These are phyloP conservation scores for Mastigias papua DNA, from an alignment of 30 jellyfish, hydroid and myxozoan genomes.

Conservation along the genomic window DNA sequence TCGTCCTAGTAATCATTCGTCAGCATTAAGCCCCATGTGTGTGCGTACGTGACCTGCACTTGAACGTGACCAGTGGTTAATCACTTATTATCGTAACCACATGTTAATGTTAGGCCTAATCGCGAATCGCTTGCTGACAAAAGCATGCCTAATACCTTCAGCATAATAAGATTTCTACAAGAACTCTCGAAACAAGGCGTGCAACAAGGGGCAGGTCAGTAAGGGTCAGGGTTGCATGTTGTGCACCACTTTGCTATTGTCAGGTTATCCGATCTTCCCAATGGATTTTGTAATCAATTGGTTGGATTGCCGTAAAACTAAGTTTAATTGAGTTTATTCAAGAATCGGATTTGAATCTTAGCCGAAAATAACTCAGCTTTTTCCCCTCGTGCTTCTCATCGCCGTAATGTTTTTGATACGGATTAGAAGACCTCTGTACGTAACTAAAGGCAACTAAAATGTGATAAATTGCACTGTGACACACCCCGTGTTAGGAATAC, in stretches of 20 bases:
- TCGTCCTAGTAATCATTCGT: background rate
- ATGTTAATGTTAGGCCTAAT: conserved; percentile 61
- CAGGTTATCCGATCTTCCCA: conserved; percentile 10
- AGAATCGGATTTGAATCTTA: conserved; percentile 6
- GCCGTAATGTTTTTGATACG: background rate
- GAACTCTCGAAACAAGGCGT: conserved; percentile 36
- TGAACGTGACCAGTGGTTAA: conserved; percentile 30
- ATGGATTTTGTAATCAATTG: conserved; percentile 8
- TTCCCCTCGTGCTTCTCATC: background rate
- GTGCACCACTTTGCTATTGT: conserved; percentile 14
- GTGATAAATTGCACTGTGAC: background rate
- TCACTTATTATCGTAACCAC: conserved; percentile 29
- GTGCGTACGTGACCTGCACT: conserved; percentile 36
- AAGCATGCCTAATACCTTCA: conserved; percentile 40
- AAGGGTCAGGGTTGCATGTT: conserved; percentile 29
- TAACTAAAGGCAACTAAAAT: background rate
- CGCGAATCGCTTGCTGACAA: conserved; percentile 33
- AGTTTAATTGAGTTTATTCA: background rate
- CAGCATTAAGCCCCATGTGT: background rate
- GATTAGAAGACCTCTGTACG: background rate
- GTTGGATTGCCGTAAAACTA: background rate
- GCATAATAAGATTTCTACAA: conserved; percentile 41
- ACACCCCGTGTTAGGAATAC: no score
- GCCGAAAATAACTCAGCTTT: background rate
- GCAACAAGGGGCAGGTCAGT: conserved; percentile 53